These are phyloP conservation scores for Siniperca knerii DNA, from an alignment of 2,113 vertebrate species.

Conservation along the genomic window DNA sequence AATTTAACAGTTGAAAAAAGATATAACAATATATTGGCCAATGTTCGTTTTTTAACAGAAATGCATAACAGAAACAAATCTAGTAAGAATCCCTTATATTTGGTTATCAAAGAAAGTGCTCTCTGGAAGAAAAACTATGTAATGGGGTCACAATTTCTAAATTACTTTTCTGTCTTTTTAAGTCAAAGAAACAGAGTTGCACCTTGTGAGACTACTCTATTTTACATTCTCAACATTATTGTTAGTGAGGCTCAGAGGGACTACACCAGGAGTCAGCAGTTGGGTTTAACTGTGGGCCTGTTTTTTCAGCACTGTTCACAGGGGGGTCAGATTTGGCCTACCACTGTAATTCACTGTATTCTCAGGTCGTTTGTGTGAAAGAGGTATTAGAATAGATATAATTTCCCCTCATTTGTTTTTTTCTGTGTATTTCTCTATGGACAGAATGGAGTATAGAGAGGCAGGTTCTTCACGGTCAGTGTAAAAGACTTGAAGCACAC, in stretches of 20 bases:
- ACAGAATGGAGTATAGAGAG: slow-evolving; percentile 94
- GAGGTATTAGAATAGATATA: not conserved
- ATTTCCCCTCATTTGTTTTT: slow-evolving; percentile 1
- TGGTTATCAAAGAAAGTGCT: too few relatives aligned
- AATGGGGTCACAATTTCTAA: not conserved
- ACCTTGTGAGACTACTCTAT: not conserved
- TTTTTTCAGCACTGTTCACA: too few relatives aligned
- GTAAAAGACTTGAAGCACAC: slow-evolving; percentile 93
- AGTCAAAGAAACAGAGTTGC: not conserved
- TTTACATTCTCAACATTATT: too few relatives aligned
- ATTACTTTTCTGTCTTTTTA: not conserved
- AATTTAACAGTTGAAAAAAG: too few relatives aligned
- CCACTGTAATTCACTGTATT: not conserved
- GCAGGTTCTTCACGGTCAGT: slow-evolving; percentile 95
- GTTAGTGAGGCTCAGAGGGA: too few relatives aligned
- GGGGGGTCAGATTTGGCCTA: not conserved
- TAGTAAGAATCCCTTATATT: too few relatives aligned
- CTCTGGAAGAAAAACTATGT: too few relatives aligned
- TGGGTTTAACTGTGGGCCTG: not conserved
- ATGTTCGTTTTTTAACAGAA: too few relatives aligned
- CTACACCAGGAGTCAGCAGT: not conserved
- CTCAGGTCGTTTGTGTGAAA: not conserved
- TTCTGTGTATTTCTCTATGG: slow-evolving; percentile 5
- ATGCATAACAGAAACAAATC: too few relatives aligned
- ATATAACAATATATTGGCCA: too few relatives aligned